Percentiles rank a stretch among this genome's conserved stretches.
These are phyloP conservation scores for Abramis brama DNA, from an alignment of 2,113 vertebrate genomes.

Conservation along the genomic window DNA sequence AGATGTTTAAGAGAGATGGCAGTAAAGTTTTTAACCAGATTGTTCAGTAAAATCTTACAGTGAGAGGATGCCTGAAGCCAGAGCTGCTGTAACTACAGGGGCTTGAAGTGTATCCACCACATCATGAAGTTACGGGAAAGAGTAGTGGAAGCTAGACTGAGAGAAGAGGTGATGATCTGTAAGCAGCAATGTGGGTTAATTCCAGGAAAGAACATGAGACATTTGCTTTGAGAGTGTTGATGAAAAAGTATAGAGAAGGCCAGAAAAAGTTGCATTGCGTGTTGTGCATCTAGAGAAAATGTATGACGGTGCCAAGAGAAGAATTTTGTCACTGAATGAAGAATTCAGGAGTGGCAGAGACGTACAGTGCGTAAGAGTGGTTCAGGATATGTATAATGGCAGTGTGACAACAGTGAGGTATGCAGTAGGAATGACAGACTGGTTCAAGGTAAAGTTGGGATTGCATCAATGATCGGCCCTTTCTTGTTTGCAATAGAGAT, in stretches of 20 bases:
- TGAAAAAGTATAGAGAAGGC: neutral
- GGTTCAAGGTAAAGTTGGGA: neutral
- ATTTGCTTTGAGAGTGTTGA: neutral
- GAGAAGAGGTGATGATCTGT: slow-evolving; percentile 11
- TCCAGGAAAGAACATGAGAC: neutral
- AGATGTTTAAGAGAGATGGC: slow-evolving; percentile 3
- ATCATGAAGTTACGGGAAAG: neutral
- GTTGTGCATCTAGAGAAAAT: neutral
- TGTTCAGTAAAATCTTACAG: neutral
- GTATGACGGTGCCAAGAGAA: neutral
- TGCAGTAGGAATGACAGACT: neutral
- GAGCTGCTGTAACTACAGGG: neutral
- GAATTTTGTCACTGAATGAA: neutral
- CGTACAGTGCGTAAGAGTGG: neutral
- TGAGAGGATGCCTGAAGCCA: neutral
- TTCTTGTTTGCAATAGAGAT: too few relatives aligned
- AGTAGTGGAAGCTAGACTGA: neutral
- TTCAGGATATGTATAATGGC: neutral
- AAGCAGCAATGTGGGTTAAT: neutral
- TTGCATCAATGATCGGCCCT: neutral
- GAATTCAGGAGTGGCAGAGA: neutral
- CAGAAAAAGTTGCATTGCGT: neutral
- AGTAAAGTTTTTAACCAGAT: slow-evolving; percentile 2
- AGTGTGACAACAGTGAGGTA: neutral
- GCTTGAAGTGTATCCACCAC: slow-evolving; percentile 11